A percentile compares a stretch with the other conserved stretches of the same genome.
These are phyloP conservation scores for Ligdia adustata DNA, from an alignment of 2,888 invertebrate genomes.

Conservation along the genomic window DNA sequence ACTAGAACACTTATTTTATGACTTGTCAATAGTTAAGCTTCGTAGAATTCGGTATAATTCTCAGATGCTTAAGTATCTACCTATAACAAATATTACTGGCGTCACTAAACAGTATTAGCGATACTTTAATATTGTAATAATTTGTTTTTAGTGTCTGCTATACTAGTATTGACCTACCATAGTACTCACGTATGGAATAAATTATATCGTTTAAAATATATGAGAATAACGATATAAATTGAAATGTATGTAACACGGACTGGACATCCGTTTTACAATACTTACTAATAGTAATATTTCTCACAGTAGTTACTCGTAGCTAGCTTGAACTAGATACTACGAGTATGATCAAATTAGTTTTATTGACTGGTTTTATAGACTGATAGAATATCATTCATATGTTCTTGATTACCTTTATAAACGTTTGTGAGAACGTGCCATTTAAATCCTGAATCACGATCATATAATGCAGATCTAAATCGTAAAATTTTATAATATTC, in stretches of 20 bases:
- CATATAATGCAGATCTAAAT: not conserved
- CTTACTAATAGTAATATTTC: not conserved
- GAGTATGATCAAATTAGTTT: conserved; percentile 4
- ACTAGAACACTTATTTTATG: conserved; percentile 8
- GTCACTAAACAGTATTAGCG: too few relatives aligned
- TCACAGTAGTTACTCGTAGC: not conserved
- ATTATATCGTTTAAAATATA: too few relatives aligned
- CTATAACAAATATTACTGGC: too few relatives aligned
- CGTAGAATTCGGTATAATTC: not conserved
- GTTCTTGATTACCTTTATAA: conserved; percentile 3
- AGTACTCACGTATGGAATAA: too few relatives aligned
- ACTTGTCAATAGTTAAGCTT: conserved; percentile 8
- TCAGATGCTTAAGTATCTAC: too few relatives aligned
- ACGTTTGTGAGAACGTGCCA: not conserved
- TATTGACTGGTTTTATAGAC: conserved; percentile 9
- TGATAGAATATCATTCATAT: conserved; percentile 8
- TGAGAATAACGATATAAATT: too few relatives aligned
- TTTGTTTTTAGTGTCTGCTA: too few relatives aligned
- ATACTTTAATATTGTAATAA: too few relatives aligned
- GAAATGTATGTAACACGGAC: not conserved
- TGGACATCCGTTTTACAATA: conserved; percentile 3
- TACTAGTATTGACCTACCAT: too few relatives aligned
- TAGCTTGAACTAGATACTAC: conserved; percentile 5
- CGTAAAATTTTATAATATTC: conserved; percentile 3
- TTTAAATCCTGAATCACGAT: not conserved